Percentiles rank a stretch among this genome's conserved stretches.
phyloP scores from a whole-genome alignment of 2,888 invertebrate genomes.

The Ernsta delagoae region DNA sequence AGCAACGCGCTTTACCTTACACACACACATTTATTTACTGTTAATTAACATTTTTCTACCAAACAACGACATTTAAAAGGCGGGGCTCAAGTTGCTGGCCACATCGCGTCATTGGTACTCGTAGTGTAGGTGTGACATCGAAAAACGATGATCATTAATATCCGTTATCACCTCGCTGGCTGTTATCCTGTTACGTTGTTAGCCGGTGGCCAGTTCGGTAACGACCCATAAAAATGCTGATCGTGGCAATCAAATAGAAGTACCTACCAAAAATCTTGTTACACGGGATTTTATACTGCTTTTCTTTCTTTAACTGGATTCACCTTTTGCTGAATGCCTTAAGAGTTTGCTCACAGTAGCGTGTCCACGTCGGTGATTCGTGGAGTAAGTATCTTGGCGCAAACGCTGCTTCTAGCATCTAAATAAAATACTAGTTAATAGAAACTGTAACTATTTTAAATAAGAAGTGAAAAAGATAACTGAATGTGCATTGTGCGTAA shows the following conservation, averaged over 20 bases:
- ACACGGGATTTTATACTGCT: not conserved
- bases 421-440: no score
- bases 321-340: not conserved
- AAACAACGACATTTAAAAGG: not conserved
- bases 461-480: no score
- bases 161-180: slow-evolving; percentile 12
- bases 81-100: slow-evolving; percentile 2
- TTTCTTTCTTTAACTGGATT: not conserved
- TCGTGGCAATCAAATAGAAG: not conserved
- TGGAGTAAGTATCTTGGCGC: no score
- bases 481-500: no score
- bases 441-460: no score
- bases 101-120: slow-evolving; percentile 3
- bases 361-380: no score
- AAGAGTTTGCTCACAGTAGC: not conserved
- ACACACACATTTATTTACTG: not conserved
- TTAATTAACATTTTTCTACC: not conserved
- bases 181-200: slow-evolving; percentile 32
- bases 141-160: slow-evolving; percentile 33
- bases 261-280: not conserved
- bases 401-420: no score
- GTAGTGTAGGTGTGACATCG: slow-evolving; percentile 18
- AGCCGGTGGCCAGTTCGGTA: slow-evolving; percentile 14
- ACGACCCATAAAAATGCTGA: slow-evolving; percentile 18
- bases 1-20: no score